These are phyloP conservation scores for Merops nubicus DNA, from an alignment of 2,113 vertebrate species.

Conservation along the genomic window DNA sequence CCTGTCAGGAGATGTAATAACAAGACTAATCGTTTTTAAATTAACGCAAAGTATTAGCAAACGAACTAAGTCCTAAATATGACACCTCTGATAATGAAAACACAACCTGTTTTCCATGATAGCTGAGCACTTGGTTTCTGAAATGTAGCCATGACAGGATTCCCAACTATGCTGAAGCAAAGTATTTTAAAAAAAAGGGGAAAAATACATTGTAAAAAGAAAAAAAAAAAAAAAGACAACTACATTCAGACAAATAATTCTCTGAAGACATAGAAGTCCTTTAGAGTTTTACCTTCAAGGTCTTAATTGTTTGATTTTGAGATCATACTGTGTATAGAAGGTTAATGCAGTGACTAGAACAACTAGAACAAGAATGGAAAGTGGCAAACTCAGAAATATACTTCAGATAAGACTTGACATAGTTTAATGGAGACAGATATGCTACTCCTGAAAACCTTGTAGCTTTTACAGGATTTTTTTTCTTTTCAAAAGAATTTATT, in stretches of 20 bases:
- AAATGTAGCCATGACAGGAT: not conserved
- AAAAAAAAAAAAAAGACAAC: not conserved
- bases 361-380: not conserved
- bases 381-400: conserved; percentile 2
- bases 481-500: not conserved
- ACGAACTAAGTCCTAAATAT: not conserved
- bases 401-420: not conserved
- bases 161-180: not conserved
- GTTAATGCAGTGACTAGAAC: conserved; percentile 33
- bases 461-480: not conserved
- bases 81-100: not conserved
- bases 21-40: not conserved
- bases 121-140: not conserved
- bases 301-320: conserved; percentile 22
- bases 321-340: not conserved
- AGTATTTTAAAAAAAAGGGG: not conserved
- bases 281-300: conserved; percentile 3
- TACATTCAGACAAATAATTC: not conserved
- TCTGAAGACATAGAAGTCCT: not conserved
- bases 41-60: not conserved
- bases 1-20: not conserved
- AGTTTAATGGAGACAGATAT: conserved; percentile 17
- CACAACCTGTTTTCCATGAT: not conserved
- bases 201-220: too few relatives aligned
- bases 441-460: not conserved